A percentile compares a stretch with the other conserved stretches of the same genome.
These are phyloP conservation scores for Elanus axillaris DNA, from an alignment of 2,113 vertebrate species.

Conservation along the genomic window DNA sequence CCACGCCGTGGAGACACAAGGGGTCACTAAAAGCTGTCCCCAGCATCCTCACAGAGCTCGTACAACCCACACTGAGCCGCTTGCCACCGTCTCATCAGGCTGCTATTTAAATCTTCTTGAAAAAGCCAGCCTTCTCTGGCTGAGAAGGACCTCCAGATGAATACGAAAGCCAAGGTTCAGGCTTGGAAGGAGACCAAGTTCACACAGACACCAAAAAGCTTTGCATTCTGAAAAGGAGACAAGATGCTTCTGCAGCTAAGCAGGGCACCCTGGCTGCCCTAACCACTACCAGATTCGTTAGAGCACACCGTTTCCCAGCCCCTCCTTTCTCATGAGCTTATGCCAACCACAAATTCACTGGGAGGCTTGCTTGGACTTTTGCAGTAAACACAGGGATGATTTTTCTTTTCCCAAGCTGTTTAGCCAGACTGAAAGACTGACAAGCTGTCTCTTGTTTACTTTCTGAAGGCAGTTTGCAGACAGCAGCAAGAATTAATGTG, in stretches of 20 bases:
- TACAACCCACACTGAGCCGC: background rate
- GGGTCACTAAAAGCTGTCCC: background rate
- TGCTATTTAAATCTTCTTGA: background rate
- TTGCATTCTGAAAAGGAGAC: background rate
- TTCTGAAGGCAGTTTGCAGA: background rate
- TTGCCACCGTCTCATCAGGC: background rate
- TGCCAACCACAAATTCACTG: background rate
- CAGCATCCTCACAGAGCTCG: background rate
- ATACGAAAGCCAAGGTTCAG: background rate
- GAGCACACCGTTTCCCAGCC: accelerated
- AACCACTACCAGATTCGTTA: accelerated
- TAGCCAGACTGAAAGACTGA: background rate
- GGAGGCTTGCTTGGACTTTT: background rate
- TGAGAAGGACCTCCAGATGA: background rate
- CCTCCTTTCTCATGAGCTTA: background rate
- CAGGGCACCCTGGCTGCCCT: background rate
- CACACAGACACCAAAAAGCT: background rate
- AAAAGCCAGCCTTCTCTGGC: background rate
- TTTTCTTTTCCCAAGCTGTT: background rate
- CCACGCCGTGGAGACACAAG: background rate
- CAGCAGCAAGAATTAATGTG: background rate
- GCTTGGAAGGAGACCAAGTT: background rate
- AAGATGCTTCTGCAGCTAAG: background rate
- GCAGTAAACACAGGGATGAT: background rate
- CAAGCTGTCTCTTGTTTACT: background rate